These are phyloP conservation scores for Poecilobothrus nobilitatus DNA, from an alignment of 2,888 invertebrate genomes.

Conservation along the genomic window DNA sequence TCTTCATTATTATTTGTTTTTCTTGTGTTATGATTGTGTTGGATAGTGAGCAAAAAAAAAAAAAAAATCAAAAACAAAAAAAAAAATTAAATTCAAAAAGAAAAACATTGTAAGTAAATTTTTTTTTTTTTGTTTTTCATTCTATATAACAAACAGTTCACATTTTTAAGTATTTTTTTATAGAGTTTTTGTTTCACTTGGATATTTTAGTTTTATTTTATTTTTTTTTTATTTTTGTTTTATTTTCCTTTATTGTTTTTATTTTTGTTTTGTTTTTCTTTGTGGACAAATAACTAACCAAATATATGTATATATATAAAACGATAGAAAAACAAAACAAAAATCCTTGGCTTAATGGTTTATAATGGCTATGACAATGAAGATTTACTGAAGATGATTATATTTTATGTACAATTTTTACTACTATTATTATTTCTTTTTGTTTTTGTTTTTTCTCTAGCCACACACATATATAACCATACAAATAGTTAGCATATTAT, in stretches of 20 bases:
- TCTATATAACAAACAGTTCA: not conserved
- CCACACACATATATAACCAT: no score
- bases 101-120: not conserved
- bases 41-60: not conserved
- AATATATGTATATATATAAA: not conserved
- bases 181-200: not conserved
- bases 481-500: no score
- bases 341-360: not conserved
- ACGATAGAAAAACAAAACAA: not conserved
- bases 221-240: no score
- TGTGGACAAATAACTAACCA: not conserved
- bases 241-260: not conserved
- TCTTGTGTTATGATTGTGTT: not conserved
- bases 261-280: not conserved
- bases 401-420: not conserved
- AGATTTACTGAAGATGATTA: conserved; percentile 6
- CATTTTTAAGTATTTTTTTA: conserved; percentile 1
- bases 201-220: not conserved
- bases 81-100: not conserved
- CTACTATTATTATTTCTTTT: no score
- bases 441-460: no score
- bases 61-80: not conserved
- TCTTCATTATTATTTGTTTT: not conserved
- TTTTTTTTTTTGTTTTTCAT: not conserved
- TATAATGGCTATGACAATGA: conserved; percentile 4